These are phyloP conservation scores for Subanguina moxae DNA, from an alignment of 1,140 invertebrate species.

Conservation along the genomic window DNA sequence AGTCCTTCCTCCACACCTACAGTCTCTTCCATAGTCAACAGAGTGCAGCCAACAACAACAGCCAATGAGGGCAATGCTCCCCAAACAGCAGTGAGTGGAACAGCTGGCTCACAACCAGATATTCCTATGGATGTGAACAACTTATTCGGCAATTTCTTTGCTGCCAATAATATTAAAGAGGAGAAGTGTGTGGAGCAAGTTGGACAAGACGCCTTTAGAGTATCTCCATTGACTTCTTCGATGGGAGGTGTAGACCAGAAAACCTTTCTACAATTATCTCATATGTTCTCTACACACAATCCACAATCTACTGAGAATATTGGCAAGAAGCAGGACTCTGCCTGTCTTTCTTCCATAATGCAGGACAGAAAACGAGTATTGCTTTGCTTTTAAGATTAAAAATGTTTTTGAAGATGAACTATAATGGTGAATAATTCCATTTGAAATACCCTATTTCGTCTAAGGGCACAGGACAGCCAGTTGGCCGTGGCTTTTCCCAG, in stretches of 20 bases:
- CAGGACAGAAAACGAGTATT: background rate
- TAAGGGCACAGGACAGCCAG: too few relatives aligned
- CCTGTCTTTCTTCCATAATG: background rate
- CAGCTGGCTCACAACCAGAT: background rate
- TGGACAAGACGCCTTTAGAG: background rate
- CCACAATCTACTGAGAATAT: background rate
- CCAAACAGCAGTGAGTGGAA: background rate
- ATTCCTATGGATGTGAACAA: constrained; percentile 29
- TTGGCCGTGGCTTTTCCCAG: too few relatives aligned
- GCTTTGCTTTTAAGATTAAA: too few relatives aligned
- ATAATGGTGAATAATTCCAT: too few relatives aligned
- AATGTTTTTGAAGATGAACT: too few relatives aligned
- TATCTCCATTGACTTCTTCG: background rate
- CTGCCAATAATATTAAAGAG: constrained; percentile 22
- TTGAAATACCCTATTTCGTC: too few relatives aligned
- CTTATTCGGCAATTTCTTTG: constrained; percentile 15
- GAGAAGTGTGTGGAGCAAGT: background rate
- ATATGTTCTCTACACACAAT: constrained; percentile 6
- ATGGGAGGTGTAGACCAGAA: constrained; percentile 2
- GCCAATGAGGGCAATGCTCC: background rate
- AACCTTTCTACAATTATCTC: constrained; percentile 21
- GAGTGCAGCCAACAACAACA: too few relatives aligned
- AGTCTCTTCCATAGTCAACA: background rate
- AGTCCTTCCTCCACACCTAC: constrained; percentile 31
- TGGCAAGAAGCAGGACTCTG: background rate